Percentiles rank a stretch among this genome's conserved stretches.
These are phyloP conservation scores for Alosa alosa DNA, from an alignment of 2,113 vertebrate genomes.

Conservation along the genomic window DNA sequence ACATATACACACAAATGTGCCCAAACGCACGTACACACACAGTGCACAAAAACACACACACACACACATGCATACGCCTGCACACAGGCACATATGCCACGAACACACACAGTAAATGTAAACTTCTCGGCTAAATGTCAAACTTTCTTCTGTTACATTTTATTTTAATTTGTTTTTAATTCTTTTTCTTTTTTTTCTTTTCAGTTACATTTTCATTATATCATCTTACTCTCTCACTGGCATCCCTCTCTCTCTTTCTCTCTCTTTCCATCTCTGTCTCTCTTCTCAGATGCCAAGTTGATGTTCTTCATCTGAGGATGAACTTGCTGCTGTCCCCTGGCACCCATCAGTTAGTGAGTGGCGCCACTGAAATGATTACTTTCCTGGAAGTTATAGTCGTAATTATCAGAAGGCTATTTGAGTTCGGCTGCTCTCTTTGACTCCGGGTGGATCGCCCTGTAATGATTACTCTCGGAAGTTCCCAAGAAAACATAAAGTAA, in stretches of 20 bases:
- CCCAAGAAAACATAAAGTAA: neutral
- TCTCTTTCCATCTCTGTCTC: neutral
- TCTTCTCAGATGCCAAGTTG: neutral
- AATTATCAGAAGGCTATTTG: slow-evolving; percentile 3
- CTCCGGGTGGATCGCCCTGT: neutral
- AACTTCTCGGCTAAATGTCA: neutral
- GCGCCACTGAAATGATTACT: neutral
- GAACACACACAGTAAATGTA: neutral
- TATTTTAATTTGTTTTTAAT: neutral
- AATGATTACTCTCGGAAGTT: neutral
- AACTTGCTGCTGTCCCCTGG: neutral
- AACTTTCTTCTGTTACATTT: neutral
- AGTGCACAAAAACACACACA: too few relatives aligned
- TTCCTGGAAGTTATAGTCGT: neutral
- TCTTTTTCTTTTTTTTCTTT: neutral
- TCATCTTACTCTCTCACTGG: neutral
- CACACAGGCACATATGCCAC: neutral
- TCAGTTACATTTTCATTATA: neutral
- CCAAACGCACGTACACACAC: too few relatives aligned
- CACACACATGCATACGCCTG: too few relatives aligned
- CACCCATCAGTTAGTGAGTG: neutral
- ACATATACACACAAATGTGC: too few relatives aligned
- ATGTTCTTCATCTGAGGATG: neutral
- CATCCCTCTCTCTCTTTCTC: neutral
- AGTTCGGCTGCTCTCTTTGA: neutral